Evolutionary conservation across 2,113 vertebrate species (phyloP), one percentile per base, ranked within the genome.

Genomic region (Archilochus colubris): DNA sequence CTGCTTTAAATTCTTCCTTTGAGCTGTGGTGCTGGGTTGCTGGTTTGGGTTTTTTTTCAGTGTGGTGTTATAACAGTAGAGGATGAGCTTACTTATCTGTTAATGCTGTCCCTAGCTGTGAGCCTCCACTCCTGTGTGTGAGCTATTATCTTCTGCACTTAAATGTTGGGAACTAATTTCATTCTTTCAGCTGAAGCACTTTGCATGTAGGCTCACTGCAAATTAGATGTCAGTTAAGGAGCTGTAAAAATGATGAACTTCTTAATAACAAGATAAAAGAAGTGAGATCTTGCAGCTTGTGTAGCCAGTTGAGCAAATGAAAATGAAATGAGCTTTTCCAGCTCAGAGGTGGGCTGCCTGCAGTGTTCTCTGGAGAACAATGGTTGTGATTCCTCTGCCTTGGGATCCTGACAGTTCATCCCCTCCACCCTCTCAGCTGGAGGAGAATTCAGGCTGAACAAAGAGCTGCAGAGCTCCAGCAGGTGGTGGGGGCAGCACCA

Each of bases 221-320:
- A n/a, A 75, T 24, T 43, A 92, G 73, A 27, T 96, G 94, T 96
- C 90, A 94, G 24, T 95, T 95, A 77, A 92, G 82, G 64, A 89
- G 75, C 70, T 75, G 15, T 54, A 19, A 54, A 40, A 48, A 7
- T 2, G 24, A n/a, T 16, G 20, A 73, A 55, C 70, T 82, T 85
- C 22, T 59, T 73, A 73, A 74, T 79, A 57, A 28, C 12, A 27
- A 44, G 40, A 69, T 75, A 89, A 46, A 95, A 68, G 46, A 14
- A 44, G 33, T 4, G 22, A 94, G 66, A 30, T 67, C 78, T 31
- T 31, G 28, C 79, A 38, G 53, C 43, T 69, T 43, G 3, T 10
- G 20, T 43, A 25, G 20, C 80, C 4, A 2, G 40, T 27, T 66
- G 43, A 53, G 67, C 78, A 33, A 15, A 51, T 51, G 28, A n/a